phyloP scores from a whole-genome alignment of 1,140 invertebrate species.

The Drosophila fuyamai region DNA sequence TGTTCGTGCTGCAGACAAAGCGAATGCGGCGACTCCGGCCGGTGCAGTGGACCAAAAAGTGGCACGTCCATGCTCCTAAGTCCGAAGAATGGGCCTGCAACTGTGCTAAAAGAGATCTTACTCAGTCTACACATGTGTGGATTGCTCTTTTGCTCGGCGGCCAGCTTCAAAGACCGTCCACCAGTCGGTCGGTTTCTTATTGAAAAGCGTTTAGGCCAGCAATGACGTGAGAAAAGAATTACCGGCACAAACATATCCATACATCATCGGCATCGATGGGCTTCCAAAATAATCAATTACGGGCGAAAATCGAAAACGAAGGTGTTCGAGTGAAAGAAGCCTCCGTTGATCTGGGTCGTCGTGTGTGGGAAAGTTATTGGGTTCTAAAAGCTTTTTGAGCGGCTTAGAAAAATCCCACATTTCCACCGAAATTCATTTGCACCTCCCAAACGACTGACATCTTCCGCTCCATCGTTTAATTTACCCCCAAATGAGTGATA shows the following conservation, averaged over 20 bases:
- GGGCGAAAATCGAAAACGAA: conserved; percentile 29
- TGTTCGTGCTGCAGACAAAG: conserved; percentile 59
- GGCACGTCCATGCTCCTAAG: conserved; percentile 49
- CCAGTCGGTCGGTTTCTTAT: conserved; percentile 20
- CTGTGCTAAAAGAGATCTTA: conserved; percentile 52
- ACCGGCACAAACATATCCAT: conserved; percentile 17
- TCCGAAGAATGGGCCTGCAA: conserved; percentile 28
- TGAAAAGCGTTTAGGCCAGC: conserved; percentile 53
- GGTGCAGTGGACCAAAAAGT: conserved; percentile 49
- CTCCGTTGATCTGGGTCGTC: conserved; percentile 31
- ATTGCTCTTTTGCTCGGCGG: conserved; percentile 49
- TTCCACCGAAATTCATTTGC: conserved; percentile 16
- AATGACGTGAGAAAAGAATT: conserved; percentile 60
- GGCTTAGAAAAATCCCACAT: conserved; percentile 10
- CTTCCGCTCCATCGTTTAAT: conserved; percentile 5
- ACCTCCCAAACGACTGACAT: conserved; percentile 5
- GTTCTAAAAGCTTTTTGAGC: conserved; percentile 46
- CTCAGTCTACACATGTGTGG: conserved; percentile 26
- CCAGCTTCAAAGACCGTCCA: conserved; percentile 38
- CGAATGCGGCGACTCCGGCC: conserved; percentile 9
- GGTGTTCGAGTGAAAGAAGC: conserved; percentile 40
- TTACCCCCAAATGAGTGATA: conserved; percentile 36
- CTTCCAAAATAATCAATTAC: conserved; percentile 58
- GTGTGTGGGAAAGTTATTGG: conserved; percentile 50
- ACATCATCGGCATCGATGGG: conserved; percentile 43